Conservation (phyloP, 2,888 invertebrate species). For the Leucophenga maculata region DNA sequence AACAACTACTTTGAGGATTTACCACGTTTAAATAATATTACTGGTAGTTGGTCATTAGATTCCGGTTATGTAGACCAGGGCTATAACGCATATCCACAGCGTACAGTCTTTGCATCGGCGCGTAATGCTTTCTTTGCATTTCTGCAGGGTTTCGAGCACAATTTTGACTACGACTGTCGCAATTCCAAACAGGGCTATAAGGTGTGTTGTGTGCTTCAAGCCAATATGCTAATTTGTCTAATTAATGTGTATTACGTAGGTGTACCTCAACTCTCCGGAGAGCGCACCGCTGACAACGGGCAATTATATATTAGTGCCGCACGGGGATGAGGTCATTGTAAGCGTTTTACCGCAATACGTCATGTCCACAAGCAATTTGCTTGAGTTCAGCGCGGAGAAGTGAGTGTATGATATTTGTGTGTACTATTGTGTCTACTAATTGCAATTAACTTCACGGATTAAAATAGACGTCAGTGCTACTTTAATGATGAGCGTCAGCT, state of each 20-base stretch:
- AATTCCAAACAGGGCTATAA: conserved; percentile 84
- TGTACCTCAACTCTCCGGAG: conserved; percentile 69
- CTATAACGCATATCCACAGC: conserved; percentile 78
- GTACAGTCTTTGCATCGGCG: conserved; percentile 78
- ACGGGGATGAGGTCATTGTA: conserved; percentile 76
- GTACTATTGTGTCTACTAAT: background rate
- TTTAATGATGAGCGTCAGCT: conserved; percentile 79
- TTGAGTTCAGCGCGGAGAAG: conserved; percentile 75
- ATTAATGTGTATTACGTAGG: conserved; percentile 41
- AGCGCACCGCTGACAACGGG: conserved; percentile 68
- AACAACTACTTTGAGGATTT: conserved; percentile 57
- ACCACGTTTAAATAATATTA: conserved; percentile 49
- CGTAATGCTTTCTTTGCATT: conserved; percentile 78
- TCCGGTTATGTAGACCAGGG: conserved; percentile 75
- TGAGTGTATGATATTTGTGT: conserved; percentile 37
- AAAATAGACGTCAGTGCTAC: conserved; percentile 80
- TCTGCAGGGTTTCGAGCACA: conserved; percentile 76
- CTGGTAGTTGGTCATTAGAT: conserved; percentile 77
- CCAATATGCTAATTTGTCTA: background rate
- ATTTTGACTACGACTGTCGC: conserved; percentile 80
- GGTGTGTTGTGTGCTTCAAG: conserved; percentile 56
- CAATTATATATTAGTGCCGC: conserved; percentile 68
- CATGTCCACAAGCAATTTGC: conserved; percentile 78
- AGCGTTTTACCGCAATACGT: conserved; percentile 83
- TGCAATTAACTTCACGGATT: background rate